A percentile compares a stretch with the other conserved stretches of the same genome.
phyloP scores from a whole-genome alignment of 2,797 vertebrate genomes.

The Echeneis naucrates region DNA sequence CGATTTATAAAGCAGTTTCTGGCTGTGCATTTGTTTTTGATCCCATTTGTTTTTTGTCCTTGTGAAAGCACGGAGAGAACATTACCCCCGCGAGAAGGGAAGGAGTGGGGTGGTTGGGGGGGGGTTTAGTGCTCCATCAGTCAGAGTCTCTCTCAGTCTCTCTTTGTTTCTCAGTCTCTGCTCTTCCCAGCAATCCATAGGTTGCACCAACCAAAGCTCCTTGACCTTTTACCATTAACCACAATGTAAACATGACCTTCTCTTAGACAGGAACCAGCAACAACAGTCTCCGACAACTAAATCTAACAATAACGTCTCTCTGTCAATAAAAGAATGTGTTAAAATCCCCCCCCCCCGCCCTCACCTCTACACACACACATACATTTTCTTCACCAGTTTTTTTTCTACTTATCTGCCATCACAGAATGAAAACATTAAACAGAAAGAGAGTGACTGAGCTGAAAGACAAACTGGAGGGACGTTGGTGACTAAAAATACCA shows the following conservation, averaged over 20 bases:
- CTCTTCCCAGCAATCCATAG: constrained; percentile 93
- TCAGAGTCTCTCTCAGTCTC: constrained; percentile 34
- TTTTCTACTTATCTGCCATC: constrained; percentile 57
- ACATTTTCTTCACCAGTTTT: constrained; percentile 44
- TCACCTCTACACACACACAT: constrained; percentile 37
- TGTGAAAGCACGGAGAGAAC: constrained; percentile 36
- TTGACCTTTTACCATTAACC: constrained; percentile 68
- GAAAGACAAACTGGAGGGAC: constrained; percentile 60
- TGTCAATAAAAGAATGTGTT: constrained; percentile 64
- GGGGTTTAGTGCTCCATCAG: constrained; percentile 47
- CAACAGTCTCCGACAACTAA: constrained; percentile 72
- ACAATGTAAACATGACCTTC: constrained; percentile 79
- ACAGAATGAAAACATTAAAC: constrained; percentile 75
- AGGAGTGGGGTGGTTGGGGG: too few species aligned
- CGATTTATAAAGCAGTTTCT: constrained; percentile 38
- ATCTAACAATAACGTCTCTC: constrained; percentile 72
- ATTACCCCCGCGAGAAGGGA: constrained; percentile 17
- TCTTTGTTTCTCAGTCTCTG: constrained; percentile 50
- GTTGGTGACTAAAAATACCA: constrained; percentile 74
- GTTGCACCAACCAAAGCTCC: constrained; percentile 87
- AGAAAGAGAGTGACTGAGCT: constrained; percentile 70
- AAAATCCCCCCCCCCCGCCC: constrained; percentile 43
- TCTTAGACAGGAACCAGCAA: constrained; percentile 71
- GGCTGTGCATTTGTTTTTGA: constrained; percentile 41
- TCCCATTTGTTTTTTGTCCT: constrained; percentile 37